Percentiles rank a stretch among this genome's conserved stretches.
Evolutionary conservation across 2,113 vertebrate genomes (phyloP).

Genomic region (Pogonocichla stellata): DNA sequence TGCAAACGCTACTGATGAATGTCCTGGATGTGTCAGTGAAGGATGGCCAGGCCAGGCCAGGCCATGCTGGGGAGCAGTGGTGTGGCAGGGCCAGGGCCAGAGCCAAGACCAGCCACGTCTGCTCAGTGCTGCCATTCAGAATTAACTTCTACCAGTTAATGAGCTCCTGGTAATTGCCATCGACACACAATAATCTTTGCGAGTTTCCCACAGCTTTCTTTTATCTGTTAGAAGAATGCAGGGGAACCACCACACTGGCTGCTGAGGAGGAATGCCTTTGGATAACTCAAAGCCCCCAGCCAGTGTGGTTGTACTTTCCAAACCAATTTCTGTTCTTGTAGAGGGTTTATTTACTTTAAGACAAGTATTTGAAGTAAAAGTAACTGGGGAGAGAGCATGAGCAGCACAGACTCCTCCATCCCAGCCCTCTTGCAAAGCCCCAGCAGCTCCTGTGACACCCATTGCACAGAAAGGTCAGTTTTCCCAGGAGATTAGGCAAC

Average conservation of each 20-base stretch:
- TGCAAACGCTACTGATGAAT: accelerated
- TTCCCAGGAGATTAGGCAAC: not conserved
- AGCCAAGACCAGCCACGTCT: accelerated
- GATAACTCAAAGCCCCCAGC: not conserved
- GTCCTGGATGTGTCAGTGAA: accelerated
- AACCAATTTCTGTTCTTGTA: not conserved
- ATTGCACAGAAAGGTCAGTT: not conserved
- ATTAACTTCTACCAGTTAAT: not conserved
- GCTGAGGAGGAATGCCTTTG: not conserved
- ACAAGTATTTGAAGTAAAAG: not conserved
- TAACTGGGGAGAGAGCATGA: not conserved
- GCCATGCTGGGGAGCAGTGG: not conserved
- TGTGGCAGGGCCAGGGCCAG: accelerated
- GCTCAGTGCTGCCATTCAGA: not conserved
- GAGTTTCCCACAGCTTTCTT: not conserved
- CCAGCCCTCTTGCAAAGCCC: not conserved
- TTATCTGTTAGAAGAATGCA: not conserved
- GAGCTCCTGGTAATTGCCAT: not conserved
- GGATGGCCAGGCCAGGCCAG: not conserved
- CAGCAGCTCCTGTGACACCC: not conserved
- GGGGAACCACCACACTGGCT: no score
- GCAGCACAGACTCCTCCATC: not conserved
- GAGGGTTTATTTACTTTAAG: not conserved
- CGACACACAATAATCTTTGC: not conserved
- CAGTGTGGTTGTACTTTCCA: not conserved